phyloP scores from a whole-genome alignment of 2,113 vertebrate species.

The Zosterops pallidus region DNA sequence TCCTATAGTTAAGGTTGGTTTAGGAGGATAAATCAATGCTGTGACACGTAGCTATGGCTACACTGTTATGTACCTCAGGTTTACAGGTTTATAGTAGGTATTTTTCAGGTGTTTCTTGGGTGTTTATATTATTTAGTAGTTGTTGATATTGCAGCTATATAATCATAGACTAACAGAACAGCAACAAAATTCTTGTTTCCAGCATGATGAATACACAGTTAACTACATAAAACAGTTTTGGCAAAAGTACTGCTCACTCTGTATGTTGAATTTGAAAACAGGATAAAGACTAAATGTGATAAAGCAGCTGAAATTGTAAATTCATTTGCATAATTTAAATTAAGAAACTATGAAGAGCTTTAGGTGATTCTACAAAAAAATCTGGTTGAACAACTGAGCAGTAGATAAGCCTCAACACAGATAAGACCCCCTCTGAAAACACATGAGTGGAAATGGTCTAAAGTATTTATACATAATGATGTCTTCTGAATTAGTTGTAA shows the following conservation, averaged over 20 bases:
- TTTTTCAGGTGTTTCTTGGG: neutral
- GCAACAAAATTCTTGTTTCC: neutral
- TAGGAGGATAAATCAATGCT: neutral
- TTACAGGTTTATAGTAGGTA: neutral
- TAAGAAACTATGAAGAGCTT: neutral
- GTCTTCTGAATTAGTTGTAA: conserved; percentile 27
- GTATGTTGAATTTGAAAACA: conserved; percentile 2
- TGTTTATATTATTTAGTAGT: neutral
- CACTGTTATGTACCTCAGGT: neutral
- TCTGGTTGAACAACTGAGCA: neutral
- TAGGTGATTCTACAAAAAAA: conserved; percentile 8
- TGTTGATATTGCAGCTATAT: neutral
- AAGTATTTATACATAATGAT: conserved; percentile 41
- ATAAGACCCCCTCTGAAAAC: conserved; percentile 19
- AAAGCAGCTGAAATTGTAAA: conserved; percentile 30
- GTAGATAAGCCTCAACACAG: conserved; percentile 2
- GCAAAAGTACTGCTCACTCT: neutral
- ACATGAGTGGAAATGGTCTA: neutral
- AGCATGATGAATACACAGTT: conserved; percentile 5
- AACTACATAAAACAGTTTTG: conserved; percentile 13
- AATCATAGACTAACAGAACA: neutral
- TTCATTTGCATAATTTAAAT: conserved; percentile 19
- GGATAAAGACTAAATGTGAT: neutral
- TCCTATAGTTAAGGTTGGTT: neutral
- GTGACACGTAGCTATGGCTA: neutral